These are phyloP conservation scores for Pleuronectes platessa DNA, from an alignment of 2,113 vertebrate genomes.

Conservation along the genomic window DNA sequence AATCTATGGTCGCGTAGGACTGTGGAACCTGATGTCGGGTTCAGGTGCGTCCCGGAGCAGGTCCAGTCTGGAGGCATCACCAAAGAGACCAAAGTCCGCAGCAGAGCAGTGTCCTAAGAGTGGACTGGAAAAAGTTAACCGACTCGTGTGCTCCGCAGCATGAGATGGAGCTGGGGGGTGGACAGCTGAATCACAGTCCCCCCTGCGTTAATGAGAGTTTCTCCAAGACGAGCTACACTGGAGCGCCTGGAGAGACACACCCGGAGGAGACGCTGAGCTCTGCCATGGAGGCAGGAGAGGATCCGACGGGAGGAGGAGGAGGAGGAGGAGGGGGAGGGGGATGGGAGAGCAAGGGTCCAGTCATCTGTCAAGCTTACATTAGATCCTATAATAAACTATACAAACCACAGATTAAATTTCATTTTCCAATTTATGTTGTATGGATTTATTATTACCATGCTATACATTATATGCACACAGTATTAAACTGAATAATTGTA, in stretches of 20 bases:
- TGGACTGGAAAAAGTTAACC: background rate
- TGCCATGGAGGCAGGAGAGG: conserved; percentile 11
- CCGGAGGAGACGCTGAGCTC: conserved; percentile 18
- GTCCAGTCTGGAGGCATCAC: conserved; percentile 55
- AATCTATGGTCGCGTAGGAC: background rate
- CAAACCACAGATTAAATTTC: too few relatives aligned
- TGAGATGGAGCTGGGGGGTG: background rate
- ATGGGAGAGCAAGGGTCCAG: background rate
- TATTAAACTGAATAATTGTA: too few relatives aligned
- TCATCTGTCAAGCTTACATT: conserved; percentile 15
- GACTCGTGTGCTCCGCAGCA: background rate
- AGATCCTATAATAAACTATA: too few relatives aligned
- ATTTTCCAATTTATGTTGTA: too few relatives aligned
- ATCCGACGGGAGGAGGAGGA: background rate
- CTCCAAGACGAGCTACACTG: background rate
- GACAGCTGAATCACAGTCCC: background rate
- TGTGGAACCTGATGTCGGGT: conserved; percentile 1
- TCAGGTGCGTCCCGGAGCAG: conserved; percentile 39
- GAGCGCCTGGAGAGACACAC: background rate
- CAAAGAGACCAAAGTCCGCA: background rate
- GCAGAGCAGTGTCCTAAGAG: background rate
- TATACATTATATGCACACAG: too few relatives aligned
- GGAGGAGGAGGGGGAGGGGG: background rate
- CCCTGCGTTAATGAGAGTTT: background rate
- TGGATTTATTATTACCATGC: too few relatives aligned